Evolutionary conservation across 1,140 invertebrate species (phyloP).

Genomic region (Neodiprion pinetum): DNA sequence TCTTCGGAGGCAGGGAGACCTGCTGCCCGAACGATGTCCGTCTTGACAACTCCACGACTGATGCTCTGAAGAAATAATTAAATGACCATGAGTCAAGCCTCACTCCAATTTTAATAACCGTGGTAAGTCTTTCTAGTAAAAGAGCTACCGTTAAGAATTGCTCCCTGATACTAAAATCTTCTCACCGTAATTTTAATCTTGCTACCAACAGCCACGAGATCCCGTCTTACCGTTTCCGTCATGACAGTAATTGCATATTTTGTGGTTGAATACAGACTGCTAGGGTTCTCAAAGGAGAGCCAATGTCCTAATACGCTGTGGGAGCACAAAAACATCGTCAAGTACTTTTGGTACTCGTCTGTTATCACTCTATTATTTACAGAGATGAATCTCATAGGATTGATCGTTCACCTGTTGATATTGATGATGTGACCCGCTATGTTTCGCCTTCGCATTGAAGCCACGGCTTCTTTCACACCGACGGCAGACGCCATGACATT

Average conservation of each 20-base stretch:
- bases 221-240: conserved; percentile 68
- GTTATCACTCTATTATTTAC: too few relatives aligned
- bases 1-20: conserved; percentile 36
- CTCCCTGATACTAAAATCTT: too few relatives aligned
- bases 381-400: not conserved
- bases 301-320: conserved; percentile 46
- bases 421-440: conserved; percentile 65
- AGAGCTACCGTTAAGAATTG: too few relatives aligned
- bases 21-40: conserved; percentile 60
- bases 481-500: conserved; percentile 70
- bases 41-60: conserved; percentile 69
- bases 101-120: too few relatives aligned
- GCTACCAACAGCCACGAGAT: conserved; percentile 65
- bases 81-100: too few relatives aligned
- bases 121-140: too few relatives aligned
- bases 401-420: conserved; percentile 61
- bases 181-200: conserved; percentile 74
- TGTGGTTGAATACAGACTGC: conserved; percentile 67
- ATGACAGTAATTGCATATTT: conserved; percentile 76
- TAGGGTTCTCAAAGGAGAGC: conserved; percentile 33
- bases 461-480: conserved; percentile 60
- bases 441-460: conserved; percentile 53
- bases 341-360: too few relatives aligned
- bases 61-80: conserved; percentile 55
- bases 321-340: conserved; percentile 15